Percentiles rank a stretch among this genome's conserved stretches.
Conservation (phyloP, 1,140 invertebrate species). For the Bombus picipes region DNA sequence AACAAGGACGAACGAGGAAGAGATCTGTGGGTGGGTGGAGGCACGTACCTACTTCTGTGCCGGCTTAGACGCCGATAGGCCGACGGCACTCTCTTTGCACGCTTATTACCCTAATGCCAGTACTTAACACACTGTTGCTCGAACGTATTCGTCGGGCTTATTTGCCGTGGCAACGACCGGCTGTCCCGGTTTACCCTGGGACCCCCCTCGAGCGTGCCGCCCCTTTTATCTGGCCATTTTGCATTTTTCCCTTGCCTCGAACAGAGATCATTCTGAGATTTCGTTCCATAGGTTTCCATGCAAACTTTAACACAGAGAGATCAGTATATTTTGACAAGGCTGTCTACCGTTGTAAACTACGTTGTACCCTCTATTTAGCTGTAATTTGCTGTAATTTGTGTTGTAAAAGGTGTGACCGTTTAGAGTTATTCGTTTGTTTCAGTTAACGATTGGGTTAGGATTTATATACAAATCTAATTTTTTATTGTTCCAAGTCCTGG, state of each 20-base stretch:
- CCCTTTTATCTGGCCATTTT: conserved; percentile 17
- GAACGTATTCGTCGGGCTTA: conserved; percentile 73
- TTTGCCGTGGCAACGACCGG: conserved; percentile 75
- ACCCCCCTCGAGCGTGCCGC: neutral
- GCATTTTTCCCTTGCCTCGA: neutral
- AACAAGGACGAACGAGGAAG: conserved; percentile 42
- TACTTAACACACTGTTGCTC: conserved; percentile 81
- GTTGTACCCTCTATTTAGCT: neutral
- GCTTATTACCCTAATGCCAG: conserved; percentile 82
- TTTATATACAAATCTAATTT: too few relatives aligned
- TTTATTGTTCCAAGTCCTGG: too few relatives aligned
- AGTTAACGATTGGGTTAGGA: too few relatives aligned
- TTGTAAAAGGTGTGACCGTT: neutral
- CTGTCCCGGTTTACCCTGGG: conserved; percentile 64
- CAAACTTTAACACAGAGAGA: neutral
- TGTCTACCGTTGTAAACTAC: neutral
- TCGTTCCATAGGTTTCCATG: neutral
- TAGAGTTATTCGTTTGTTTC: too few relatives aligned
- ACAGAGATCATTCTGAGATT: neutral
- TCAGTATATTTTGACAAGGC: neutral
- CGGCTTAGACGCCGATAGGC: conserved; percentile 62
- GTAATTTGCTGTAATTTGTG: neutral
- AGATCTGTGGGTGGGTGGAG: conserved; percentile 67
- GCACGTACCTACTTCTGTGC: conserved; percentile 60
- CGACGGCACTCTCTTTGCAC: conserved; percentile 77